Conservation (phyloP, 1,140 invertebrate genomes). For the Heliconius eleuchia region DNA sequence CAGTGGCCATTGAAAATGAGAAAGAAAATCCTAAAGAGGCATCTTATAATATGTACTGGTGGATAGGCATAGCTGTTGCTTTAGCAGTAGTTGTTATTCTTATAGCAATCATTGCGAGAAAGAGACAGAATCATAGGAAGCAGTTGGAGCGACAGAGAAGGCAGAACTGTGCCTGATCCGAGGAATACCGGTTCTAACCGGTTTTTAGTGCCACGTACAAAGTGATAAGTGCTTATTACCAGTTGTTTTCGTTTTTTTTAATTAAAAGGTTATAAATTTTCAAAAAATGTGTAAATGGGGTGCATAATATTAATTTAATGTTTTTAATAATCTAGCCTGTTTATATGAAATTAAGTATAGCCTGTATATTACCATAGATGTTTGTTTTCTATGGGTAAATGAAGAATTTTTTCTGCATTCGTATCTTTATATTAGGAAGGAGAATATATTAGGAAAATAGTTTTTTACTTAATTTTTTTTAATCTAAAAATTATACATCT, state of each 20-base stretch:
- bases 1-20: constrained; percentile 55
- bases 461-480: too few species aligned
- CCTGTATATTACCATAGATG: background rate
- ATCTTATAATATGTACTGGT: constrained; percentile 74
- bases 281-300: constrained; percentile 23
- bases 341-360: background rate
- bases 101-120: constrained; percentile 71
- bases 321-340: constrained; percentile 6
- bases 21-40: constrained; percentile 59
- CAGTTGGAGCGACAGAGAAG: constrained; percentile 68
- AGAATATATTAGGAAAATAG: too few species aligned
- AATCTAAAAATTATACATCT: too few species aligned
- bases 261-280: background rate
- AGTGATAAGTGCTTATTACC: constrained; percentile 33
- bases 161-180: constrained; percentile 74
- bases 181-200: constrained; percentile 80
- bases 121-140: constrained; percentile 73
- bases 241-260: constrained; percentile 26
- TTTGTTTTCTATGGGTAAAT: background rate
- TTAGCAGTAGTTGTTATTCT: constrained; percentile 65
- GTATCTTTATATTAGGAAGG: too few species aligned
- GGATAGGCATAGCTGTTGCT: constrained; percentile 71
- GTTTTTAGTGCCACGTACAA: constrained; percentile 56
- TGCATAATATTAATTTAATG: constrained; percentile 1
- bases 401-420: too few species aligned